Base-by-base conservation (phyloP, 1,140 invertebrate species). In the Pogonognathellus flavescens region DNA sequence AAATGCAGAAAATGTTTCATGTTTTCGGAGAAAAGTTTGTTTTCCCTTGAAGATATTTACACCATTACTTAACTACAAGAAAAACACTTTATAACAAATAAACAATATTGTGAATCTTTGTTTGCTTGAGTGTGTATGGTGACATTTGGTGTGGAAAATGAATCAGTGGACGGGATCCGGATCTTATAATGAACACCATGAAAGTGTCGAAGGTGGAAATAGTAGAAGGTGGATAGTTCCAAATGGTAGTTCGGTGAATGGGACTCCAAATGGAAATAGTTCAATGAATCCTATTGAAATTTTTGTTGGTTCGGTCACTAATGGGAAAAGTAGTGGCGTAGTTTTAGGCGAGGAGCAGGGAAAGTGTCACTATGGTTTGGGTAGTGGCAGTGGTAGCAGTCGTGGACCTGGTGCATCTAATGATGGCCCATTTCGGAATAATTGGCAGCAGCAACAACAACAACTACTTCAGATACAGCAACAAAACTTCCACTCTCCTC, bases 391-490 rank as follows among this genome's bases (percentile, higher is more conserved):
- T 70, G 62, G 25, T 41, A 22, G 66, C 70, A n/a, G 60, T 82
- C 81, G 81, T 84, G 85, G 50, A 60, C 84, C 86, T 80, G 82
- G 80, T 88, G 85, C 18, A 57, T 55, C 81, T 88, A 88, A 88
- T 88, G 87, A 87, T 87, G 85, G 85, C 84, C 87, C 87, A 86
- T 88, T 88, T 86, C 85, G 66, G 62, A 83, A 86, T 86, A 84
- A 85, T 85, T 85, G 84, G 84, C 84, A 84, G 66, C 66, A 84
- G 20, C 84, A 85, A 10, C 84, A 49, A 60, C 84, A 85, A 59
- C 72, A 81, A 49, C 83, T 80, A 59, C 66, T 53, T n/a, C 83
- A 84, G 14, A 70, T 70, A 20, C 25, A 41, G 31, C 70, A 76
- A 50, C 70, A 76, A 76, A 50, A 76, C 20, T 20, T 55, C 83